Conservation (phyloP, 2,797 vertebrate species). For the Takifugu ocellatus region DNA sequence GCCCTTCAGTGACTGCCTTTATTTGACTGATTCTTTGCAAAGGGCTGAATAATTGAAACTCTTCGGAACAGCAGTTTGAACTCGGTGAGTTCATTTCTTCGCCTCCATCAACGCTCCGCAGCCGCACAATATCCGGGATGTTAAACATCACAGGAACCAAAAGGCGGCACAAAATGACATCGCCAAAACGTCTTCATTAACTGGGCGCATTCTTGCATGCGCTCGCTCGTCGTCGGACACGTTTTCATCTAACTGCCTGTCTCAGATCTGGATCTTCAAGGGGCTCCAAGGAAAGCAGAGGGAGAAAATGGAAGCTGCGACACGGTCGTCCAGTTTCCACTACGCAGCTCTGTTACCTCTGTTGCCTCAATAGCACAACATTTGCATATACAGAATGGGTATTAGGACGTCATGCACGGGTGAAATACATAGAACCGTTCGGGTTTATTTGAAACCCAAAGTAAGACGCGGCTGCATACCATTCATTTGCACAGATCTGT, state of each 20-base stretch:
- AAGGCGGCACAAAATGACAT: no score
- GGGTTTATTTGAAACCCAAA: neutral
- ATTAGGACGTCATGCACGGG: neutral
- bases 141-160: neutral
- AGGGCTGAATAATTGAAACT: no score
- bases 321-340: no score
- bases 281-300: neutral
- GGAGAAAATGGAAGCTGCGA: no score
- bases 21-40: no score
- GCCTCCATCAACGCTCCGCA: no score
- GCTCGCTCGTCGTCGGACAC: neutral
- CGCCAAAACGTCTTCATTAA: no score
- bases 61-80: no score
- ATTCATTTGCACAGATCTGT: no score
- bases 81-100: no score
- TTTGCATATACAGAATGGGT: neutral
- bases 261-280: neutral
- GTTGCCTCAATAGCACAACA: neutral
- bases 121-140: neutral
- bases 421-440: neutral
- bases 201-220: neutral
- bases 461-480: no score
- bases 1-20: no score
- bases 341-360: neutral
- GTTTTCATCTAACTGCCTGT: neutral